Evolutionary conservation across 1,140 invertebrate species (phyloP).

Genomic region (Ylistrum balloti): DNA sequence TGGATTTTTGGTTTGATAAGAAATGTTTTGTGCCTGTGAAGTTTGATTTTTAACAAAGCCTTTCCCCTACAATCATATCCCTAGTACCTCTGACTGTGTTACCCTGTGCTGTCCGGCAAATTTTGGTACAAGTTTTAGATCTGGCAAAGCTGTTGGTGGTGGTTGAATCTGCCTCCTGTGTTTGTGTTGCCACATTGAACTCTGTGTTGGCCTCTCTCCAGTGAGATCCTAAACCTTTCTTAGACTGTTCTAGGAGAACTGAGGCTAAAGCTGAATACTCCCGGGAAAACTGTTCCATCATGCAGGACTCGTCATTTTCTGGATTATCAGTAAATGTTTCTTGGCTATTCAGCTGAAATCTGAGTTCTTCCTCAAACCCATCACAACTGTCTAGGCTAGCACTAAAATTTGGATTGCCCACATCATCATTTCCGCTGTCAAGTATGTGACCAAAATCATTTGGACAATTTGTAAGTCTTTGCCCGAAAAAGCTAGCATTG

Average conservation of each 20-base stretch:
- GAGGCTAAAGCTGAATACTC: slow-evolving; percentile 15
- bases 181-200: background rate
- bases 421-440: background rate
- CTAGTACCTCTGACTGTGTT: background rate
- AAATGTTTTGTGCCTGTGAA: too few species aligned
- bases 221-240: background rate
- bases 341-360: background rate
- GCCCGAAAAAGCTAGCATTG: background rate
- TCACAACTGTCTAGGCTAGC: background rate
- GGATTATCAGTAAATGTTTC: background rate
- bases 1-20: too few species aligned
- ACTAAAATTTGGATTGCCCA: background rate
- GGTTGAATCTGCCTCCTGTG: background rate
- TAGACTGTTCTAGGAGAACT: background rate
- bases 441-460: background rate
- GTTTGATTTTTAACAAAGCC: too few species aligned
- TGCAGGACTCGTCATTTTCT: background rate
- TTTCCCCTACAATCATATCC: too few species aligned
- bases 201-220: background rate
- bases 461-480: background rate
- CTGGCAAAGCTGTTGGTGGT: background rate
- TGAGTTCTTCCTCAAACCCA: background rate
- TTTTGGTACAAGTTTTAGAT: background rate
- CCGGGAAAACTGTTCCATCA: slow-evolving; percentile 12
- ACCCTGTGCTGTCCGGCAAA: background rate